phyloP scores from a whole-genome alignment of 2,797 vertebrate species.

The Anomalospiza imberbis region DNA sequence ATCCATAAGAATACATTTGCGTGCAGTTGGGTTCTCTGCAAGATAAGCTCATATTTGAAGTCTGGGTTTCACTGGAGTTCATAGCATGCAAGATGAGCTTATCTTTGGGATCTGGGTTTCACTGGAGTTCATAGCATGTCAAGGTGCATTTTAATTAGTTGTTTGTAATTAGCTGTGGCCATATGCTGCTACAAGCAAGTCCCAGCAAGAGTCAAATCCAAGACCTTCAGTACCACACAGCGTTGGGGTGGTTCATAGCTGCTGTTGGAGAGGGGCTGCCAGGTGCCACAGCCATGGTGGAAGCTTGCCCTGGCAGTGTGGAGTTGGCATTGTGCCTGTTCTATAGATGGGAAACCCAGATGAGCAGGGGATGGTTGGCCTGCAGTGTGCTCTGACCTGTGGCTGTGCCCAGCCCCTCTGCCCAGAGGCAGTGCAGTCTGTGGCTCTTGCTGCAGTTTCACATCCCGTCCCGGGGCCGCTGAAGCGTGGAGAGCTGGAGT shows the following conservation, averaged over 20 bases:
- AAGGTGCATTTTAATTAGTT: background rate
- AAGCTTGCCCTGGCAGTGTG: background rate
- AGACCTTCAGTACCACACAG: background rate
- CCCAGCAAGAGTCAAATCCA: background rate
- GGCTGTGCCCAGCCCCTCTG: background rate
- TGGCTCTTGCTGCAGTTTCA: background rate
- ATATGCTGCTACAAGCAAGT: background rate
- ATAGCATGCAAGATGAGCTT: background rate
- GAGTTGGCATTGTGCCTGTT: background rate
- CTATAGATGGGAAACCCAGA: background rate
- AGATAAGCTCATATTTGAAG: background rate
- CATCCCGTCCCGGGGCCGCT: rapidly evolving
- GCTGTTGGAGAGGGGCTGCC: background rate
- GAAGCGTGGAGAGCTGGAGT: background rate
- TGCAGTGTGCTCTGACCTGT: background rate
- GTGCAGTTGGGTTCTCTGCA: background rate
- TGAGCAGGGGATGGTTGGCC: background rate
- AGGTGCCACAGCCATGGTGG: rapidly evolving
- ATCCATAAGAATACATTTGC: background rate
- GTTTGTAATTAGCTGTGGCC: background rate
- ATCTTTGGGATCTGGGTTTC: background rate
- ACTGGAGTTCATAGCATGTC: background rate
- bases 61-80: background rate
- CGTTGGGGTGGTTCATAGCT: rapidly evolving
- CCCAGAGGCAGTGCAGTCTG: rapidly evolving